Evolutionary conservation across 1,140 invertebrate genomes (phyloP), one percentile per base, ranked within the genome.

Genomic region (Caenorhabditis latens): DNA sequence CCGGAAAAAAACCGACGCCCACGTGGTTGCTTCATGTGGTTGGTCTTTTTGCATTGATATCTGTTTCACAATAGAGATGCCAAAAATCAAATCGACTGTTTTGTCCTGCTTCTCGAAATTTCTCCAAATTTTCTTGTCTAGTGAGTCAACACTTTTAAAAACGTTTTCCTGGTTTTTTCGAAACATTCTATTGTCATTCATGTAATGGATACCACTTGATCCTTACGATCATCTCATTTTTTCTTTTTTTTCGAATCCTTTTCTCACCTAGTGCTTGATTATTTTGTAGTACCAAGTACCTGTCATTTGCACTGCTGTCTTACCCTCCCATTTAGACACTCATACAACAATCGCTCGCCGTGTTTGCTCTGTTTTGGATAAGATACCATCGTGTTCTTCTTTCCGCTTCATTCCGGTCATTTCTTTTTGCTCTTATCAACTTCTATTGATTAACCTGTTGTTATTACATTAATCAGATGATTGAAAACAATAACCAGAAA

Each of bases 231-330:
- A 24, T 79, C n/a, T 21, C 14, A 75, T 19, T 75, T 79, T 5
- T 79, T 24, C 42, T 8, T 71, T 46, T n/a, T 71, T 71, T 71
- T 46, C 14, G 53, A 13, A 9, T 50, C 71, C 46, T 79, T 79
- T 79, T 79, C 46, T 79, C 71, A 79, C 71, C 71, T 79, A 79
- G n/a, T 79, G 50, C 71, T 50, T 50, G 43, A 42, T 50, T 79
- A 79, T 46, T 50, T 79, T 13, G 9, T 32, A 32, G 32, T 79
- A 50, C 71, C 71, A 79, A 79, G 71, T 79, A 50, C 71, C 46
- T 79, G 71, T 79, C 71, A 50, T 79, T 79, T 19, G 71, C 71
- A 79, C 71, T 79, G 71, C 8, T 79, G 21, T 79, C 71, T 48
- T 79, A 79, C 46, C 71, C 42, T 14, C 40, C 40, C 65, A 63